A percentile compares a stretch with the other conserved stretches of the same genome.
Evolutionary conservation across 1,140 invertebrate genomes (phyloP).

Genomic region (Dendroctonus valens): DNA sequence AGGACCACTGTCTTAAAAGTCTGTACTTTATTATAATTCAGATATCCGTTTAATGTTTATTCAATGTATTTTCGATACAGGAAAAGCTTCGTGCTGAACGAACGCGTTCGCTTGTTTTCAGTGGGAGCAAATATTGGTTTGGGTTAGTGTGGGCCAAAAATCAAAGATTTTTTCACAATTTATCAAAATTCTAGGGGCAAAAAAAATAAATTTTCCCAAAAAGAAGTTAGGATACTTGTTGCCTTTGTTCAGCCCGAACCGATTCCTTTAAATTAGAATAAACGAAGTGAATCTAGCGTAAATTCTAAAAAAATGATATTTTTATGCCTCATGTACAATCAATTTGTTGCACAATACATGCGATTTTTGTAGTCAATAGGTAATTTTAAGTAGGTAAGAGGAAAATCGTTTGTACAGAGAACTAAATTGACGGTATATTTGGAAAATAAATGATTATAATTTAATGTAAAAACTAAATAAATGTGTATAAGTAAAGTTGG

Average conservation of each 20-base stretch:
- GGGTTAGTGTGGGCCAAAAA: neutral
- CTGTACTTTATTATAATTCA: constrained; percentile 22
- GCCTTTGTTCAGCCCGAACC: neutral
- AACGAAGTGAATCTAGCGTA: constrained; percentile 6
- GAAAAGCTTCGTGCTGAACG: too few relatives aligned
- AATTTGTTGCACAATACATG: constrained; percentile 16
- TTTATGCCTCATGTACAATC: constrained; percentile 29
- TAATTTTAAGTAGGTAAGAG: constrained; percentile 17
- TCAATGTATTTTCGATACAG: too few relatives aligned
- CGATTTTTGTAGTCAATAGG: constrained; percentile 23
- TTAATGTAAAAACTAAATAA: constrained; percentile 27
- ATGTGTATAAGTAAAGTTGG: constrained; percentile 18
- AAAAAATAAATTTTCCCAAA: neutral
- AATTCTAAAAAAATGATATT: constrained; percentile 8
- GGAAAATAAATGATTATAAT: constrained; percentile 21
- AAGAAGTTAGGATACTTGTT: neutral
- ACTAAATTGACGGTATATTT: constrained; percentile 26
- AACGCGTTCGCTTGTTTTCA: neutral
- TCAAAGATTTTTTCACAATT: neutral
- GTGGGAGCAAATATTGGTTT: neutral
- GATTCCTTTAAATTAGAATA: neutral
- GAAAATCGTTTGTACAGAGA: constrained; percentile 19
- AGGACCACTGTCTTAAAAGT: constrained; percentile 27
- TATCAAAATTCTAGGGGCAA: constrained; percentile 1
- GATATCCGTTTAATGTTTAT: too few relatives aligned